These are phyloP conservation scores for Nasonia oneida DNA, from an alignment of 2,888 invertebrate genomes.

Conservation along the genomic window DNA sequence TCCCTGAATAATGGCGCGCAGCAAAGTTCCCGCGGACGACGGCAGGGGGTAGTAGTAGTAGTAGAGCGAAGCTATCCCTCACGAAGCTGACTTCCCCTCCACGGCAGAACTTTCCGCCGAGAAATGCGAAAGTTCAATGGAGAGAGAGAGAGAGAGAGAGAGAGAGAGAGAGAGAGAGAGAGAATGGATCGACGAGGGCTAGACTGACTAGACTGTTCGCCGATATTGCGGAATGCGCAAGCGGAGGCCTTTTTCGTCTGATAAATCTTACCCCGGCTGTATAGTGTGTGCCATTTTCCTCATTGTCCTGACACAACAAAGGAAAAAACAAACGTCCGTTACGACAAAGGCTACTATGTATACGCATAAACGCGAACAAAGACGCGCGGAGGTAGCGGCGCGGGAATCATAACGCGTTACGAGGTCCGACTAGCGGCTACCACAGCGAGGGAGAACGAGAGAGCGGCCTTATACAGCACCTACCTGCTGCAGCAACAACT, in stretches of 20 bases:
- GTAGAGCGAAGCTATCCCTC: slow-evolving; percentile 41
- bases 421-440: slow-evolving; percentile 22
- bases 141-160: slow-evolving; percentile 59
- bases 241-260: neutral
- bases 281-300: slow-evolving; percentile 68
- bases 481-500: slow-evolving; percentile 49
- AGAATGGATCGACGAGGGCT: slow-evolving; percentile 68
- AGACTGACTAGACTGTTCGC: slow-evolving; percentile 66
- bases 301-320: neutral
- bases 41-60: slow-evolving; percentile 1
- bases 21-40: slow-evolving; percentile 70
- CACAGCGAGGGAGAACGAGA: neutral
- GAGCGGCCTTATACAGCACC: neutral
- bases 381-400: slow-evolving; percentile 4
- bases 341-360: neutral
- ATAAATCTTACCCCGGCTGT: neutral
- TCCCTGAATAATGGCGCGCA: slow-evolving; percentile 74
- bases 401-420: slow-evolving; percentile 57
- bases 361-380: neutral
- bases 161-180: slow-evolving; percentile 63
- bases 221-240: neutral
- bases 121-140: slow-evolving; percentile 78
- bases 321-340: neutral
- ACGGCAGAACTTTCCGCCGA: slow-evolving; percentile 64
- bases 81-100: slow-evolving; percentile 3